Percentiles rank a stretch among this genome's conserved stretches.
Evolutionary conservation across 2,797 vertebrate genomes (phyloP).

Genomic region (Alfaro cultratus): DNA sequence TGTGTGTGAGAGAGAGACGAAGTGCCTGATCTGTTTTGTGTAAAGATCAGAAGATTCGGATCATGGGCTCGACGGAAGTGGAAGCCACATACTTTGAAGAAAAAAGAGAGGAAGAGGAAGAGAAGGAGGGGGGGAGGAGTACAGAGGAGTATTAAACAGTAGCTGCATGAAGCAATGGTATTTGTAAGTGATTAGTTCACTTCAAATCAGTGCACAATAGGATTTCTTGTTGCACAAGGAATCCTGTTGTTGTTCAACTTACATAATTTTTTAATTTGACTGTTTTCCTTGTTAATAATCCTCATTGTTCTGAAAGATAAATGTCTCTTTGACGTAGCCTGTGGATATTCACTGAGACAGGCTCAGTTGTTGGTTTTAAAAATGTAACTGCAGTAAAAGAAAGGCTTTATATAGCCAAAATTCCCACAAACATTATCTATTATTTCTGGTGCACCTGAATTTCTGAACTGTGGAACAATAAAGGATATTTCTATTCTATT

Average conservation of each 20-base stretch:
- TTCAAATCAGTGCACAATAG: not conserved
- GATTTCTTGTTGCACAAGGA: not conserved
- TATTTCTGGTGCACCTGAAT: not conserved
- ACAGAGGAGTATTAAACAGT: slow-evolving; percentile 36
- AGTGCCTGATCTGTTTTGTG: slow-evolving; percentile 78
- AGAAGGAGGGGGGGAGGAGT: slow-evolving; percentile 23
- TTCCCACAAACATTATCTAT: not conserved
- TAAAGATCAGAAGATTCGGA: slow-evolving; percentile 83
- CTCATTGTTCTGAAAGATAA: not conserved
- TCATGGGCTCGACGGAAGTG: slow-evolving; percentile 83
- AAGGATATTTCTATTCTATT: not conserved
- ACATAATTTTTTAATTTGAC: not conserved
- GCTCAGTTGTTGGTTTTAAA: not conserved
- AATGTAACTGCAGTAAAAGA: not conserved
- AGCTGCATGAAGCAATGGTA: slow-evolving; percentile 1
- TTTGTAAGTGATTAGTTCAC: not conserved
- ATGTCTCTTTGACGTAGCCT: not conserved
- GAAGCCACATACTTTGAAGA: slow-evolving; percentile 72
- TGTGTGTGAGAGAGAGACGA: slow-evolving; percentile 67
- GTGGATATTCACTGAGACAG: not conserved
- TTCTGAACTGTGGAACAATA: not conserved
- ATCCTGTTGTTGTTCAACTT: not conserved
- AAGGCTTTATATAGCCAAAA: not conserved
- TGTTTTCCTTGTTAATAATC: not conserved
- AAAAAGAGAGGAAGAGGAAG: slow-evolving; percentile 33